Percentiles rank a stretch among this genome's conserved stretches.
phyloP scores from a whole-genome alignment of 2,888 invertebrate species.

The Acanthosepion esculentum region DNA sequence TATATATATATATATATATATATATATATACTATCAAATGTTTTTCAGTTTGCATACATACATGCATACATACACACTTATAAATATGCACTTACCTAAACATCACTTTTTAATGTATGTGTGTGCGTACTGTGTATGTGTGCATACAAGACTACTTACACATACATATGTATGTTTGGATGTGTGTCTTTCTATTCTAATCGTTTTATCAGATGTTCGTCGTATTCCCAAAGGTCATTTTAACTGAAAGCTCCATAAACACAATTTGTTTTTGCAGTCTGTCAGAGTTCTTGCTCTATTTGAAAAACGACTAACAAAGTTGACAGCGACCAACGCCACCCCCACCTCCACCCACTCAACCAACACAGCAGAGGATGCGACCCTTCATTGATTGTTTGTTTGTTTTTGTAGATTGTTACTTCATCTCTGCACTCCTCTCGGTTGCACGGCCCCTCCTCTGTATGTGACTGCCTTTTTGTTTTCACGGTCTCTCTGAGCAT shows the following conservation, averaged over 20 bases:
- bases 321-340: not conserved
- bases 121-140: too few species aligned
- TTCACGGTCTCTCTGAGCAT: not conserved
- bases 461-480: not conserved
- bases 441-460: not conserved
- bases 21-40: too few species aligned
- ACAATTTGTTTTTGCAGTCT: constrained; percentile 22
- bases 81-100: too few species aligned
- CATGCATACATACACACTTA: too few species aligned
- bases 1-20: too few species aligned
- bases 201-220: not conserved
- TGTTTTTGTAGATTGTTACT: not conserved
- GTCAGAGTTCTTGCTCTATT: constrained; percentile 23
- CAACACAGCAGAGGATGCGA: not conserved
- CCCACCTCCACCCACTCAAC: not conserved
- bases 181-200: not conserved
- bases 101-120: too few species aligned
- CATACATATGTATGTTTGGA: not conserved
- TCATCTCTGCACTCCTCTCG: not conserved
- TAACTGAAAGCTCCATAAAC: not conserved
- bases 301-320: not conserved
- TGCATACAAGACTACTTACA: too few species aligned
- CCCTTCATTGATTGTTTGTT: not conserved
- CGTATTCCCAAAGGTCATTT: constrained; percentile 33
- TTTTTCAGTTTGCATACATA: too few species aligned